Base-by-base conservation (phyloP, 2,888 invertebrate species). In the Macrosiphum euphorbiae region DNA sequence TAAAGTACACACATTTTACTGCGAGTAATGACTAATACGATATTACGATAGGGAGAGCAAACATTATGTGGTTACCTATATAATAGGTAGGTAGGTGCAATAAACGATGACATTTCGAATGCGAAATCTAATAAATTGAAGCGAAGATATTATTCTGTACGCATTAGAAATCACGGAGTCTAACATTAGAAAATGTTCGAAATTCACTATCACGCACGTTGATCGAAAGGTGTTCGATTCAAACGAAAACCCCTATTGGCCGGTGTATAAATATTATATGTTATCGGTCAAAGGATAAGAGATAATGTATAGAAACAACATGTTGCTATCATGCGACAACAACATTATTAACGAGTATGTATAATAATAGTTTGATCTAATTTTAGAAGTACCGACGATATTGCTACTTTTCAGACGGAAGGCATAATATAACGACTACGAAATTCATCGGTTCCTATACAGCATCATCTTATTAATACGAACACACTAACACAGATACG, bases 361-460 rank as follows among this genome's bases (percentile, higher is more conserved):
- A 41, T 20, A 90, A 41, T 55, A 55, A 91, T 91, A 55, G 91
- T 84, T 91, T 84, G 16, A 28, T 91, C 52, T 55, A 84, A 84
- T 28, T 55, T 91, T 55, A 91, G 35, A 91, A 84, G 16, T 8
- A 35, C 52, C 28, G 3, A 90, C 50, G 78, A 44, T 28, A 78
- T 86, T 86, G 47, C 28, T 24, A 35, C 78, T 78, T 35, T 78
- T 35, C 35, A 8, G 35, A 35, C 20, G 35, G 47, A 44, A 28
- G 11, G 16, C 47, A 47, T 47, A 28, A 44, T 86, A 20, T 86
- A 47, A 86, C n/a, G 16, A 86, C n/a, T 7, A 86, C 16, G 3
- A 16, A 47, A 86, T 86, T 3, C 35, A 86, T 86, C 44, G 5
- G 47, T n/a, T 47, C 10, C 47, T n/a, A 47, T 47, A 86, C 13